A percentile compares a stretch with the other conserved stretches of the same genome.
Evolutionary conservation across 2,888 invertebrate species (phyloP).

Genomic region (Erpobdella octoculata): DNA sequence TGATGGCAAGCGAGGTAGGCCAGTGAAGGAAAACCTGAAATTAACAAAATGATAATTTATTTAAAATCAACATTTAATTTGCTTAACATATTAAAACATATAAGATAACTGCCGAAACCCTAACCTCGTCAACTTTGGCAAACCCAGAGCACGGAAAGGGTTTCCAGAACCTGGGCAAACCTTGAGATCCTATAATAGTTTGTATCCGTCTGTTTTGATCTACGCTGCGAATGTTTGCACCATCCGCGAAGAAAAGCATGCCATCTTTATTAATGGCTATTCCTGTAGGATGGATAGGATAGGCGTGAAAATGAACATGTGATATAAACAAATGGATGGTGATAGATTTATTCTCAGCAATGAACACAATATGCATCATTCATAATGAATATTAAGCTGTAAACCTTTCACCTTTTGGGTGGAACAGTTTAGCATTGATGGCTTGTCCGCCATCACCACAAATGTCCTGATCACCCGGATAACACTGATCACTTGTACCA

Average conservation of each 20-base stretch:
- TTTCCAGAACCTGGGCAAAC: conserved; percentile 87
- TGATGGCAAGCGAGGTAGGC: conserved; percentile 91
- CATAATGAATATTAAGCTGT: too few relatives aligned
- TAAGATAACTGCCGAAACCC: neutral
- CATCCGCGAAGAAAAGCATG: conserved; percentile 93
- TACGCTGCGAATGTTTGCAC: conserved; percentile 87
- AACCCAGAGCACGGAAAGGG: conserved; percentile 84
- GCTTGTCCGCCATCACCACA: conserved; percentile 93
- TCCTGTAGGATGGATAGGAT: conserved; percentile 55
- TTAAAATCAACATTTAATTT: neutral
- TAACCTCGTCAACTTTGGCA: conserved; percentile 60
- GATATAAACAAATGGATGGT: too few relatives aligned
- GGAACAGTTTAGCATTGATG: conserved; percentile 78
- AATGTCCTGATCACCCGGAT: conserved; percentile 58
- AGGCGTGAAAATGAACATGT: neutral
- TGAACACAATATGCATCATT: too few relatives aligned
- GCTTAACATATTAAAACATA: neutral
- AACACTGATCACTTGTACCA: conserved; percentile 84
- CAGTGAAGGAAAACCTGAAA: conserved; percentile 78
- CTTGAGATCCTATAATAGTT: conserved; percentile 88
- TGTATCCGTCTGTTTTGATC: conserved; percentile 85
- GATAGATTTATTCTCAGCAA: too few relatives aligned
- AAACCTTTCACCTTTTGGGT: conserved; percentile 66
- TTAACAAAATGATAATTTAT: neutral
- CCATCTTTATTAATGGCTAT: conserved; percentile 89